phyloP scores from a whole-genome alignment of 2,797 vertebrate genomes.

The Platyrinchus mystaceus region DNA sequence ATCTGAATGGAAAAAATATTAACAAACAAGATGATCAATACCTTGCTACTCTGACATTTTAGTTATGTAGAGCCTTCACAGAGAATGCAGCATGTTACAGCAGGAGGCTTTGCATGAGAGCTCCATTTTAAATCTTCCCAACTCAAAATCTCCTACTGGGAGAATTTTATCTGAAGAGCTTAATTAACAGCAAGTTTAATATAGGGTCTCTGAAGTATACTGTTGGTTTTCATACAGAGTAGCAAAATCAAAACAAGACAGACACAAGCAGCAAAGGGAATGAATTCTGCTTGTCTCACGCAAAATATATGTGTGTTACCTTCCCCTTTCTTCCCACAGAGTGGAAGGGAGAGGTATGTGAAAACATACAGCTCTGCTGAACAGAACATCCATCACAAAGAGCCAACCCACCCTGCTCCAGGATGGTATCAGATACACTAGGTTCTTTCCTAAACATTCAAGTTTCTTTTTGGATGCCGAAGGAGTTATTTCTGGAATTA shows the following conservation, averaged over 20 bases:
- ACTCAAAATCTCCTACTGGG: background rate
- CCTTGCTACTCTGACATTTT: background rate
- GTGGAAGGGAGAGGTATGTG: background rate
- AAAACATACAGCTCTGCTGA: background rate
- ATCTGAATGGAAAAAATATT: background rate
- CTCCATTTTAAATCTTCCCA: background rate
- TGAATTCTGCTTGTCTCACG: background rate
- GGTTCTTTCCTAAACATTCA: constrained; percentile 25
- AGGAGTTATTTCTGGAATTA: constrained; percentile 64
- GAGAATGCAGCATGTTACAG: background rate
- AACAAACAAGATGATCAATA: background rate
- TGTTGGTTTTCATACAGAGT: background rate
- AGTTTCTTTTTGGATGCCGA: constrained; percentile 10
- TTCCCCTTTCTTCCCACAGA: background rate
- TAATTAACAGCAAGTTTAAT: constrained; percentile 53
- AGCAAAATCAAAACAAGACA: constrained; percentile 4
- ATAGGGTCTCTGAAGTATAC: background rate
- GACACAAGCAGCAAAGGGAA: background rate
- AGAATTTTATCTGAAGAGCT: constrained; percentile 9
- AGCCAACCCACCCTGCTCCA: background rate
- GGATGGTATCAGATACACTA: background rate
- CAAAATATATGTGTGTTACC: background rate
- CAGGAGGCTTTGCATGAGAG: background rate
- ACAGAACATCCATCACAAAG: background rate
- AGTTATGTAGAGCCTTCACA: background rate